Evolutionary conservation across 1,140 invertebrate species (phyloP).

Genomic region (Drosophila bocqueti): DNA sequence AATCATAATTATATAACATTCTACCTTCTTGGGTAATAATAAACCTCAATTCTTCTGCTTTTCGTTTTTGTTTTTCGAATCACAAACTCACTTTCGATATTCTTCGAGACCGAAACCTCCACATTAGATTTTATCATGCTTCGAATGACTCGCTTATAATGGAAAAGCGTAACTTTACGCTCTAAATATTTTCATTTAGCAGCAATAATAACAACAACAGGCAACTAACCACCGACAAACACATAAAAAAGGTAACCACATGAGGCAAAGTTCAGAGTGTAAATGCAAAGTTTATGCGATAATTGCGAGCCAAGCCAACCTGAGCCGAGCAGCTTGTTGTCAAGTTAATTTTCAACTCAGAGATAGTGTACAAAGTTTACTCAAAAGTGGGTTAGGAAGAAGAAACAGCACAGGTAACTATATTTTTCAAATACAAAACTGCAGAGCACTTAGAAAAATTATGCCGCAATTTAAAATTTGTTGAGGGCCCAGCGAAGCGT

Average conservation of each 20-base stretch:
- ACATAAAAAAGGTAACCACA: constrained; percentile 21
- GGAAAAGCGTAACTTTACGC: constrained; percentile 71
- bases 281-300: constrained; percentile 70
- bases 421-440: not conserved
- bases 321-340: constrained; percentile 14
- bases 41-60: constrained; percentile 4
- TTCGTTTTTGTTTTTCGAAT: not conserved
- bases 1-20: constrained; percentile 17
- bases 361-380: constrained; percentile 27
- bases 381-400: constrained; percentile 8
- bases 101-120: constrained; percentile 34
- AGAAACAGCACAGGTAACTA: not conserved
- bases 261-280: constrained; percentile 72
- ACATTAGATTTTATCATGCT: constrained; percentile 63
- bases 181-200: constrained; percentile 70
- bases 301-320: constrained; percentile 30
- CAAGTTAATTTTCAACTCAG: constrained; percentile 27
- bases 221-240: constrained; percentile 2
- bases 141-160: constrained; percentile 60
- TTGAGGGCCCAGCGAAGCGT: constrained; percentile 56
- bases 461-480: constrained; percentile 16
- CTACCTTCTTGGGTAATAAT: not conserved
- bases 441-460: constrained; percentile 23
- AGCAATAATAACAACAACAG: constrained; percentile 29
- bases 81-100: constrained; percentile 28